A percentile compares a stretch with the other conserved stretches of the same genome.
These are phyloP conservation scores for Argynnis bischoffii DNA, from an alignment of 2,888 invertebrate species.

Conservation along the genomic window DNA sequence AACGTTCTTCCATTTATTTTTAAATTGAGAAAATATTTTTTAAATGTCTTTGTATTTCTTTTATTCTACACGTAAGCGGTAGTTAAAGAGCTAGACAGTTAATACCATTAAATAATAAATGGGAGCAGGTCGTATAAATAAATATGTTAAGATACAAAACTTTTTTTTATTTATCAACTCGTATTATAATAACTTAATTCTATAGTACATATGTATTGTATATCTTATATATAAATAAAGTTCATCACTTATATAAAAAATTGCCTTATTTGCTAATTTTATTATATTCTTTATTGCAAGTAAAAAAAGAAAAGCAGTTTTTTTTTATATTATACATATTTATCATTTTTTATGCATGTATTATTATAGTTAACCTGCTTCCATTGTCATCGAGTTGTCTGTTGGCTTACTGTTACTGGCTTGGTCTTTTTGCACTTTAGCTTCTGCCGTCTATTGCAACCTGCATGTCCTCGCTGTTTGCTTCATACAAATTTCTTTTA, in stretches of 20 bases:
- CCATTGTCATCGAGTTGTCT: constrained; percentile 52
- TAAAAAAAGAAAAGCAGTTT: no score
- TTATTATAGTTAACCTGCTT: constrained; percentile 63
- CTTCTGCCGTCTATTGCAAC: constrained; percentile 40
- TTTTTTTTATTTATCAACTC: constrained; percentile 35
- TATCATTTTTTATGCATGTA: constrained; percentile 1
- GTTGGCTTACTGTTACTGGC: constrained; percentile 29
- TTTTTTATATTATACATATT: not conserved
- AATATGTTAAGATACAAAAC: constrained; percentile 32
- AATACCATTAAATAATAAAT: constrained; percentile 47
- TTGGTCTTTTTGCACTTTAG: constrained; percentile 35
- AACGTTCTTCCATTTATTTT: constrained; percentile 10
- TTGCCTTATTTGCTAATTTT: no score
- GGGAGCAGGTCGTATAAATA: constrained; percentile 51
- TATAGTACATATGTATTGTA: not conserved
- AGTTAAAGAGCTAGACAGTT: constrained; percentile 44
- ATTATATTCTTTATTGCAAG: no score
- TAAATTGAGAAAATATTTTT: constrained; percentile 11
- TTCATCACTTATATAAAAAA: no score
- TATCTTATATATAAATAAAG: not conserved
- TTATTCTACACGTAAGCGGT: constrained; percentile 41
- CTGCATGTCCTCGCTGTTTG: constrained; percentile 19
- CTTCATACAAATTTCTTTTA: constrained; percentile 43
- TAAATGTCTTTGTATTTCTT: constrained; percentile 20
- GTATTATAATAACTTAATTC: not conserved